Percentiles rank a stretch among this genome's conserved stretches.
Evolutionary conservation across 2,888 invertebrate species (phyloP).

Genomic region (Barypeithes pellucidus): DNA sequence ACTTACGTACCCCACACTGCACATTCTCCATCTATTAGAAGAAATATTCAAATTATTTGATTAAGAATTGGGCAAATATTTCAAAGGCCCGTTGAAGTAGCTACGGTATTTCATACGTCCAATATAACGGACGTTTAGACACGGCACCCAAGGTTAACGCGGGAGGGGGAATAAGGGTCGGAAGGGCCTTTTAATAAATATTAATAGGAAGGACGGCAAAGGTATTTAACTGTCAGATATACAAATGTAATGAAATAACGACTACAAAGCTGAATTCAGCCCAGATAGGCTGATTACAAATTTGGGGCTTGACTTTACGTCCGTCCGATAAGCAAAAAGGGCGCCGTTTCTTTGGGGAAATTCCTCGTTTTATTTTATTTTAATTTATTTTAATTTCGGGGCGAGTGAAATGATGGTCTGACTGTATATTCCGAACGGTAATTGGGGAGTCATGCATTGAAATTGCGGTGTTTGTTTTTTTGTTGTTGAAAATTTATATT

Average conservation of each 20-base stretch:
- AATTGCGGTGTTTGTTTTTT: no score
- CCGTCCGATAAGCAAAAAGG: neutral
- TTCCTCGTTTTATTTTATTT: no score
- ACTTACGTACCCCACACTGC: no score
- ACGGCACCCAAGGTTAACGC: neutral
- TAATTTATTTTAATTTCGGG: no score
- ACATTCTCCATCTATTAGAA: no score
- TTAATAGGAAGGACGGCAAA: constrained; percentile 6
- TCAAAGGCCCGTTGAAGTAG: neutral
- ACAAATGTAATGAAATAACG: constrained; percentile 21
- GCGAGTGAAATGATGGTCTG: no score
- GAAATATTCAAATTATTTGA: constrained; percentile 20
- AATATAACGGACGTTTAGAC: constrained; percentile 4
- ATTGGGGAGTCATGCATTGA: no score
- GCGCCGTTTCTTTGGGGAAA: neutral
- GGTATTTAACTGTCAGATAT: constrained; percentile 21
- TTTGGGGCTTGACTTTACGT: constrained; percentile 10
- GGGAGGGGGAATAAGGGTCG: neutral
- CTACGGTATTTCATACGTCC: neutral
- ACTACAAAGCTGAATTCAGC: constrained; percentile 14
- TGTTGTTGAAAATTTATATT: no score
- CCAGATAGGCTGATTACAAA: constrained; percentile 12
- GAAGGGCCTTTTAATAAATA: constrained; percentile 20
- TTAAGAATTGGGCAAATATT: neutral
- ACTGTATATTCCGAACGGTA: no score